Evolutionary conservation across 2,888 invertebrate species (phyloP).

Genomic region (Lycocerus yunnanus): DNA sequence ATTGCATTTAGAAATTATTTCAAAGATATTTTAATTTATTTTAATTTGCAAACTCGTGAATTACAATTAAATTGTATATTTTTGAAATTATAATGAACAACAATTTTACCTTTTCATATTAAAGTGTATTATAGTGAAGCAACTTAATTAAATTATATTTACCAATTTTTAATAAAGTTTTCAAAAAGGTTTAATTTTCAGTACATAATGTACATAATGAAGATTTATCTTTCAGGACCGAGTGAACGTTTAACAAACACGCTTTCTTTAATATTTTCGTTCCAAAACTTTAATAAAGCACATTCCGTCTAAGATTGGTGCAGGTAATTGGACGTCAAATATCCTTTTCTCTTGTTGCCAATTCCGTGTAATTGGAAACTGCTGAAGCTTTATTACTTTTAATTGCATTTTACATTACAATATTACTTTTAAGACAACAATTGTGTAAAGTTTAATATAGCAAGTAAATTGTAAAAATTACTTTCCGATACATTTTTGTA

Average conservation of each 20-base stretch:
- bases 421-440: slow-evolving; percentile 6
- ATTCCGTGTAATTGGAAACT: slow-evolving; percentile 38
- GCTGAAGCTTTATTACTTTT: slow-evolving; percentile 36
- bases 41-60: neutral
- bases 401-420: slow-evolving; percentile 35
- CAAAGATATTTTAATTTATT: neutral
- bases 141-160: slow-evolving; percentile 3
- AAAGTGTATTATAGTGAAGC: neutral
- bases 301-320: slow-evolving; percentile 19
- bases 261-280: slow-evolving; percentile 11
- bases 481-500: neutral
- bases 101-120: neutral
- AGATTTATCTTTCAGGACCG: slow-evolving; percentile 1
- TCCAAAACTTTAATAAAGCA: slow-evolving; percentile 21
- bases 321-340: slow-evolving; percentile 37
- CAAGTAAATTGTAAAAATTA: neutral
- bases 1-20: neutral
- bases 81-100: neutral
- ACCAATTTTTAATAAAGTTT: slow-evolving; percentile 2
- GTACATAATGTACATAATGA: slow-evolving; percentile 1
- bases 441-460: neutral
- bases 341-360: slow-evolving; percentile 34
- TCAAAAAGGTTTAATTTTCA: neutral
- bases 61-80: neutral
- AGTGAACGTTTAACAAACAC: neutral